These are phyloP conservation scores for Eurystomus glaucurus DNA, from an alignment of 2,797 vertebrate species.

Conservation along the genomic window DNA sequence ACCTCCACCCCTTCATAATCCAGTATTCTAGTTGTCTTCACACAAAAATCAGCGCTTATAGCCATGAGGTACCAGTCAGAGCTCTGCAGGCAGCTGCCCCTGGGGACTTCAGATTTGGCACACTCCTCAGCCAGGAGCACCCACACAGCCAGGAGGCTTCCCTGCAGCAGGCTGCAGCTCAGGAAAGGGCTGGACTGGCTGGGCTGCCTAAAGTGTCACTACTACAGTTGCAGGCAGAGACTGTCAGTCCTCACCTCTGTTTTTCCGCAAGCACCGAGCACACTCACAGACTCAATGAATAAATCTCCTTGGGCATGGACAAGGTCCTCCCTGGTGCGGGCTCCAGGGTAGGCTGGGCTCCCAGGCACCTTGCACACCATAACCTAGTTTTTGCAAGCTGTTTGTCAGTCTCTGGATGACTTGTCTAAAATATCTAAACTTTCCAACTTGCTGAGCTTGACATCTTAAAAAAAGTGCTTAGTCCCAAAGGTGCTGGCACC, in stretches of 20 bases:
- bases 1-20: not conserved
- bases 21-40: not conserved
- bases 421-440: not conserved
- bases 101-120: not conserved
- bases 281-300: not conserved
- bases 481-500: not conserved
- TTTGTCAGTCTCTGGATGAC: not conserved
- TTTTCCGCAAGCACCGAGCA: not conserved
- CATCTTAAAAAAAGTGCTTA: not conserved
- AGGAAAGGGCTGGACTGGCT: not conserved
- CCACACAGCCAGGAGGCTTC: not conserved
- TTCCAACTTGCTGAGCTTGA: not conserved
- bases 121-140: not conserved
- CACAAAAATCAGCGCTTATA: not conserved
- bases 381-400: not conserved
- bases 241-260: fast-evolving
- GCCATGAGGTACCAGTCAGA: not conserved
- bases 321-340: not conserved
- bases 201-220: not conserved
- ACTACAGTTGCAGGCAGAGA: not conserved
- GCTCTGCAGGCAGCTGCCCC: not conserved
- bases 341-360: not conserved
- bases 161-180: not conserved
- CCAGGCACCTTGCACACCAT: not conserved
- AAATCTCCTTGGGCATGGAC: not conserved